Percentiles rank a stretch among this genome's conserved stretches.
These are phyloP conservation scores for Muschampia staudingeri DNA, from an alignment of 2,888 invertebrate genomes.

Conservation along the genomic window DNA sequence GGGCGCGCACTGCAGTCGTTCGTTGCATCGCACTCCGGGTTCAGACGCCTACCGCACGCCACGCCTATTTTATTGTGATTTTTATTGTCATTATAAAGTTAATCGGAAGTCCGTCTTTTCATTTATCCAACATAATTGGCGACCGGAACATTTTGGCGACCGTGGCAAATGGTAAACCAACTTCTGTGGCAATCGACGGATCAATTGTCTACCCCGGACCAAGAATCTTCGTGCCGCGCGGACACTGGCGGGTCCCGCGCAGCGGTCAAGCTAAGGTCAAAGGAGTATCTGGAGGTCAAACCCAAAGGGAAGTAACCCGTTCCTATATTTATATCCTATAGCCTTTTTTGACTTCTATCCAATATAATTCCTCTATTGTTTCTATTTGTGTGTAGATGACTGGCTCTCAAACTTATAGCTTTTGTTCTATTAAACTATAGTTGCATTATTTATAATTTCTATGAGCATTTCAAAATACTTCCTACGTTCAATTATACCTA, in stretches of 20 bases:
- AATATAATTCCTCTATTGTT: background rate
- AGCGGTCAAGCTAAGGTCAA: background rate
- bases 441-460: background rate
- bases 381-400: background rate
- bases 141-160: background rate
- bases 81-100: too few relatives aligned
- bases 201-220: background rate
- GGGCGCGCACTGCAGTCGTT: too few relatives aligned
- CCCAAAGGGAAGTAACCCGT: constrained; percentile 7
- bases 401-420: constrained; percentile 1
- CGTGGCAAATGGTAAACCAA: background rate
- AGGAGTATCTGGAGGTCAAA: background rate
- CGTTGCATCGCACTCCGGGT: too few relatives aligned
- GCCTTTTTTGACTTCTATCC: background rate
- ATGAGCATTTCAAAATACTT: background rate
- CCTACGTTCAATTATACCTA: background rate
- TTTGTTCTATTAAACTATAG: background rate
- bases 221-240: background rate
- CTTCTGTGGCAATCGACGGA: background rate
- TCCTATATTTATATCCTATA: background rate
- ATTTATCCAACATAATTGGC: background rate
- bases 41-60: too few relatives aligned
- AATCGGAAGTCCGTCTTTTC: background rate
- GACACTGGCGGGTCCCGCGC: background rate
- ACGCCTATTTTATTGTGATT: too few relatives aligned